These are phyloP conservation scores for Lithophane ornitopus DNA, from an alignment of 2,888 invertebrate genomes.

Conservation along the genomic window DNA sequence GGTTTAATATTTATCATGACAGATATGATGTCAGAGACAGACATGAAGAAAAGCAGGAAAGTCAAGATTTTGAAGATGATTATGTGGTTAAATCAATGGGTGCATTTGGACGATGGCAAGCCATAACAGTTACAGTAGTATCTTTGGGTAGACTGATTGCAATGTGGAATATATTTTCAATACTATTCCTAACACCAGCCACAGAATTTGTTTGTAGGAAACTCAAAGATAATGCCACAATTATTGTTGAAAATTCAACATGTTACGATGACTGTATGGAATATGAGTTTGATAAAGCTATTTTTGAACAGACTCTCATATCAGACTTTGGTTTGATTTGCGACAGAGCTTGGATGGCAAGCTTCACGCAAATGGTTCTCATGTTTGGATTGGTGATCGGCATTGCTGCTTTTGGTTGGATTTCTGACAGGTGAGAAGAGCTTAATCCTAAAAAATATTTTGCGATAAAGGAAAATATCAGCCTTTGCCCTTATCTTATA, in stretches of 20 bases:
- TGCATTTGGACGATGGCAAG: slow-evolving; percentile 77
- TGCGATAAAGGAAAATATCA: not conserved
- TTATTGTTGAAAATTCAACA: slow-evolving; percentile 67
- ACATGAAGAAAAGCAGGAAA: slow-evolving; percentile 33
- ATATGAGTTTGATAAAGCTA: slow-evolving; percentile 70
- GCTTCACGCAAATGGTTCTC: slow-evolving; percentile 75
- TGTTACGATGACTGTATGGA: slow-evolving; percentile 76
- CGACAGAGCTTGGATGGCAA: slow-evolving; percentile 76
- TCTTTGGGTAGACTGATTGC: slow-evolving; percentile 69
- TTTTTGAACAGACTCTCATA: slow-evolving; percentile 73
- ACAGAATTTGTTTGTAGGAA: slow-evolving; percentile 74
- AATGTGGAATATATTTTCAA: slow-evolving; percentile 73
- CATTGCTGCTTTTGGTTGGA: slow-evolving; percentile 76
- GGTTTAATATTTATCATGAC: slow-evolving; percentile 14
- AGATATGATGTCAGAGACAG: slow-evolving; percentile 23
- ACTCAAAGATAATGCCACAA: slow-evolving; percentile 65
- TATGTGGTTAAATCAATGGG: slow-evolving; percentile 79
- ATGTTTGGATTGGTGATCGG: slow-evolving; percentile 79
- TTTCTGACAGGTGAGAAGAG: slow-evolving; percentile 82
- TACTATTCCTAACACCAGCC: slow-evolving; percentile 76
- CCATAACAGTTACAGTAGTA: slow-evolving; percentile 63
- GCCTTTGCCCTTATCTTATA: not conserved
- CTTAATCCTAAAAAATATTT: not conserved
- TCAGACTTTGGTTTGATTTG: slow-evolving; percentile 78
- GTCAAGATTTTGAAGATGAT: slow-evolving; percentile 69